Percentiles rank a stretch among this genome's conserved stretches.
These are phyloP conservation scores for Aphodius sticticus DNA, from an alignment of 2,888 invertebrate species.

Conservation along the genomic window DNA sequence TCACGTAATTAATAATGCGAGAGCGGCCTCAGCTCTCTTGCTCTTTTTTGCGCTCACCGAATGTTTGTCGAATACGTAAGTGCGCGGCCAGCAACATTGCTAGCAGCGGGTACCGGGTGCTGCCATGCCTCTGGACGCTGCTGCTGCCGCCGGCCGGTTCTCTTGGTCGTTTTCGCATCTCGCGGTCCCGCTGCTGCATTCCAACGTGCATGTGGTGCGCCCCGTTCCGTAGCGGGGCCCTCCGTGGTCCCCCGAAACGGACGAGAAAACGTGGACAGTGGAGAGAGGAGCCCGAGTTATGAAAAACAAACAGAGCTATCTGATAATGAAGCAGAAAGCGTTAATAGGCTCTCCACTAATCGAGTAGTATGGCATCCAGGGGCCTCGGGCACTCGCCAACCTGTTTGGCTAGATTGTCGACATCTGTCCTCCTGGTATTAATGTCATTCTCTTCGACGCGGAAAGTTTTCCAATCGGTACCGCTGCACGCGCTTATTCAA, in stretches of 20 bases:
- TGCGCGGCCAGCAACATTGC: no score
- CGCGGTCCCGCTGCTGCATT: conserved; percentile 11
- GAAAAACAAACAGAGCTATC: conserved; percentile 38
- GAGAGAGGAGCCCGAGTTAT: conserved; percentile 31
- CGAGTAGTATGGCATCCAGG: conserved; percentile 50
- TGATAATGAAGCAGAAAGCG: conserved; percentile 38
- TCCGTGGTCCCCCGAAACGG: conserved; percentile 15
- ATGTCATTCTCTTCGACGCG: conserved; percentile 60
- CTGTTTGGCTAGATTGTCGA: conserved; percentile 71
- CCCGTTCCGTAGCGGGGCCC: conserved; percentile 12
- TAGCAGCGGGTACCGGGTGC: no score
- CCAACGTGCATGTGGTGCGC: not conserved
- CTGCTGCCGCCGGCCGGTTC: not conserved
- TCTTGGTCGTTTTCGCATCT: not conserved
- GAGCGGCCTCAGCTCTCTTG: no score
- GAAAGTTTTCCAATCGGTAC: conserved; percentile 56
- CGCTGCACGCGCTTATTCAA: conserved; percentile 50
- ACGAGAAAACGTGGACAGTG: not conserved
- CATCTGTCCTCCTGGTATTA: conserved; percentile 68
- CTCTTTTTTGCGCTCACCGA: no score
- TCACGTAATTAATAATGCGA: no score
- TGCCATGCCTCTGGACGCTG: not conserved
- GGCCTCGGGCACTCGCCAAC: conserved; percentile 60
- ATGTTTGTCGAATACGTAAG: no score
- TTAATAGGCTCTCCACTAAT: conserved; percentile 36